phyloP scores from a whole-genome alignment of 2,113 vertebrate species.

The Nycticebus coucang region DNA sequence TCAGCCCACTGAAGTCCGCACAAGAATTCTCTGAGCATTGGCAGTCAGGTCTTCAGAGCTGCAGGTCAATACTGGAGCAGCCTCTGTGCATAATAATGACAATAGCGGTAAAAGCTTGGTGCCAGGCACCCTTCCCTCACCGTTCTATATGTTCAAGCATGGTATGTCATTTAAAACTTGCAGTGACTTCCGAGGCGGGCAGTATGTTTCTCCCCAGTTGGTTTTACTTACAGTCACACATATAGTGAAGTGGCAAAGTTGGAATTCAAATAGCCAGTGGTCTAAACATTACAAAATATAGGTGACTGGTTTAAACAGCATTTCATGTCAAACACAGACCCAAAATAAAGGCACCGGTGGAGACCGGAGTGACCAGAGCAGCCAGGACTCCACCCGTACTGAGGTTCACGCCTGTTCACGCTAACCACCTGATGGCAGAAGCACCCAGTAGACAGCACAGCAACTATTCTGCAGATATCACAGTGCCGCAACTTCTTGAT shows the following conservation, averaged over 20 bases:
- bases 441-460: background rate
- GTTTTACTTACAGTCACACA: background rate
- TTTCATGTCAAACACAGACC: too few species aligned
- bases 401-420: background rate
- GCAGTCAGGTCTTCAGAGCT: background rate
- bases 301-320: accelerated
- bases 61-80: accelerated
- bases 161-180: background rate
- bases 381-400: background rate
- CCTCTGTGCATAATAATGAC: background rate
- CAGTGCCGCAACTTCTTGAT: background rate
- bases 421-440: background rate
- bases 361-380: background rate
- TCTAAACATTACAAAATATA: accelerated
- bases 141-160: background rate
- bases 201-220: background rate
- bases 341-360: background rate
- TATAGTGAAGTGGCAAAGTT: background rate
- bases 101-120: background rate
- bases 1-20: background rate
- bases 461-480: background rate
- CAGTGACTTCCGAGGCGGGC: background rate
- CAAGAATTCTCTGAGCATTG: background rate
- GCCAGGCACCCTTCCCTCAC: too few species aligned
- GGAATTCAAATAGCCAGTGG: background rate